These are phyloP conservation scores for Macrostomum lignano DNA, from an alignment of 1,140 invertebrate species.

Conservation along the genomic window DNA sequence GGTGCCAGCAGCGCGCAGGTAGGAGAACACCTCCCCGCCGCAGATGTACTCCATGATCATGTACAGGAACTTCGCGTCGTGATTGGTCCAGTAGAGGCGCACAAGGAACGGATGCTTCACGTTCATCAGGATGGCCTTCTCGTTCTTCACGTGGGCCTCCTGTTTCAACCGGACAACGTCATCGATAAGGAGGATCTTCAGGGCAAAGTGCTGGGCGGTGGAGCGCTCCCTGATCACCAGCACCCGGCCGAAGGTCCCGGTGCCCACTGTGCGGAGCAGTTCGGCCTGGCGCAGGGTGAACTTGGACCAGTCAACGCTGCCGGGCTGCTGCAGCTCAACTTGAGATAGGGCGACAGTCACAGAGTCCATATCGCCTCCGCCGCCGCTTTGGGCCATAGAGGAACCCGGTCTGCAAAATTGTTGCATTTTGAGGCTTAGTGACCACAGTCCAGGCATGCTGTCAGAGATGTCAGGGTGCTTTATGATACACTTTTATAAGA, in stretches of 20 bases:
- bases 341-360: too few relatives aligned
- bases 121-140: constrained; percentile 51
- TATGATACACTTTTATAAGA: too few relatives aligned
- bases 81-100: constrained; percentile 63
- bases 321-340: too few relatives aligned
- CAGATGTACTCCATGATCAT: constrained; percentile 63
- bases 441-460: too few relatives aligned
- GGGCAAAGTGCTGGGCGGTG: constrained; percentile 42
- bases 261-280: constrained; percentile 31
- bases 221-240: constrained; percentile 52
- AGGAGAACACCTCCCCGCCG: constrained; percentile 77
- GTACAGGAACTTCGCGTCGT: constrained; percentile 54
- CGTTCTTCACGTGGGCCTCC: constrained; percentile 72
- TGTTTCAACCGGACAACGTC: constrained; percentile 62
- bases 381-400: too few relatives aligned
- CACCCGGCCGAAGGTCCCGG: constrained; percentile 69
- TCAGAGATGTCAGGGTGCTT: too few relatives aligned
- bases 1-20: constrained; percentile 59
- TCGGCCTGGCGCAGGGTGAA: background rate
- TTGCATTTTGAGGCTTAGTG: too few relatives aligned
- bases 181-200: constrained; percentile 64
- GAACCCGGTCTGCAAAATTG: too few relatives aligned
- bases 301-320: background rate
- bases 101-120: constrained; percentile 75
- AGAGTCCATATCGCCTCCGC: too few relatives aligned